Evolutionary conservation across 92 coral and sea anemone species (phyloP), one percentile per base, ranked within the genome.

Genomic region (Porites lobata): DNA sequence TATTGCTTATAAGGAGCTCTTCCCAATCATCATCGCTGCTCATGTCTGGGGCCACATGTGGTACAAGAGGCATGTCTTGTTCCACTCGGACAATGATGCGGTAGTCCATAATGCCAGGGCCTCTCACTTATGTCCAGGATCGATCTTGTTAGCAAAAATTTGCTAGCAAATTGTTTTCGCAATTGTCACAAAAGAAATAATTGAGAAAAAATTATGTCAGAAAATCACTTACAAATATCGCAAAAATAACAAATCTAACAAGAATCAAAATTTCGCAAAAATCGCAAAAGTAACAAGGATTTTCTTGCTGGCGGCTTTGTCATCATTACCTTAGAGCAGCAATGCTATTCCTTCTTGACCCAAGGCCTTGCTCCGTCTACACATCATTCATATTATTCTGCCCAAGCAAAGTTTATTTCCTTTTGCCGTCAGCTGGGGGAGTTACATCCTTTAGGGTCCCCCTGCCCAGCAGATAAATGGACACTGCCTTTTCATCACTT

Each of bases 1-100:
- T 12, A 61, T 61, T 12, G 13, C 65, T 8, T 61, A 61, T 12
- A 61, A 61, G 65, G 65, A 61, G 65, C 65, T 61, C 15, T 61
- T 57, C 62, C 62, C 62, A 57, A 14, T 57, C 1, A 0, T 57
- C 62, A 65, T 81, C 8, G 76, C 77, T 15, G 62, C 86, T 12
- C 76, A 67, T 50, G 63, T 69, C 4, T 81, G 65, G 86, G 77
- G 86, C 32, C 64, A 50, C 10, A 1, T 15, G 21, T 81, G 86
- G 86, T 17, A 18, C 18, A 24, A 66, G 65, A 61, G 2, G 65
- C 13, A 61, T 17, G 64, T 47, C 53, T 15, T 50, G 10, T 61
- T 61, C 15, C 65, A 3, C 17, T 61, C 17, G 2, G 86, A 54
- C 72, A 74, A 15, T 66, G 58, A 54, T 12, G 58, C 13, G 1